These are phyloP conservation scores for Hesperophylax magnus DNA, from an alignment of 1,140 invertebrate species.

Conservation along the genomic window DNA sequence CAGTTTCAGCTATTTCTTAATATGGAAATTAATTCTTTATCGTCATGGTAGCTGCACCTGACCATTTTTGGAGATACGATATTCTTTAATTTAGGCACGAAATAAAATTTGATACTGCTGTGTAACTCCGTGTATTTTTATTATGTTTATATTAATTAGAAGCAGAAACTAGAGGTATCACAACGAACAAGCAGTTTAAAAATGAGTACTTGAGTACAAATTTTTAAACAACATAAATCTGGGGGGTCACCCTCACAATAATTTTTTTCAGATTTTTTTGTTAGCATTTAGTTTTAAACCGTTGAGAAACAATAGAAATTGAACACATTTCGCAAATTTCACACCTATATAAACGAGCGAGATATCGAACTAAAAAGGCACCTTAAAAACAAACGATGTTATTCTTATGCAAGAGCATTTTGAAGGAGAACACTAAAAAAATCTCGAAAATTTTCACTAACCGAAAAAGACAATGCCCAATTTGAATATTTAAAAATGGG, in stretches of 20 bases:
- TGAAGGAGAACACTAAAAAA: no score
- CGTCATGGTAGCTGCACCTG: background rate
- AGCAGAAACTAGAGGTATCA: no score
- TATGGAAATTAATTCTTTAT: constrained; percentile 25
- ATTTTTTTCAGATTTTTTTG: no score
- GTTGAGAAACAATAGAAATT: background rate
- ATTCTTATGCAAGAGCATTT: background rate
- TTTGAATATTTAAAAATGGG: constrained; percentile 30
- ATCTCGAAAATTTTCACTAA: background rate
- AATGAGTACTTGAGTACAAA: no score
- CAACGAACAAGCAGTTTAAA: no score
- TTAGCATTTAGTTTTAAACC: no score
- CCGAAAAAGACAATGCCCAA: constrained; percentile 23
- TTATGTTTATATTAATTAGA: no score
- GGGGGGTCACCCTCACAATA: no score
- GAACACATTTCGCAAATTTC: background rate
- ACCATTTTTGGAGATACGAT: background rate
- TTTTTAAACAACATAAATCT: no score
- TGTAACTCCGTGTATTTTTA: background rate
- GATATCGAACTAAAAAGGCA: background rate
- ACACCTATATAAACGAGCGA: background rate
- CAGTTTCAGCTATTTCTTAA: constrained; percentile 13
- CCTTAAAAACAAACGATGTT: background rate
- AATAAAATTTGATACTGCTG: background rate
- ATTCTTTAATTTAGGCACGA: background rate